Percentiles rank a stretch among this genome's conserved stretches.
These are phyloP conservation scores for Phymanthus crucifer DNA, from an alignment of 92 coral and sea anemone genomes.

Conservation along the genomic window DNA sequence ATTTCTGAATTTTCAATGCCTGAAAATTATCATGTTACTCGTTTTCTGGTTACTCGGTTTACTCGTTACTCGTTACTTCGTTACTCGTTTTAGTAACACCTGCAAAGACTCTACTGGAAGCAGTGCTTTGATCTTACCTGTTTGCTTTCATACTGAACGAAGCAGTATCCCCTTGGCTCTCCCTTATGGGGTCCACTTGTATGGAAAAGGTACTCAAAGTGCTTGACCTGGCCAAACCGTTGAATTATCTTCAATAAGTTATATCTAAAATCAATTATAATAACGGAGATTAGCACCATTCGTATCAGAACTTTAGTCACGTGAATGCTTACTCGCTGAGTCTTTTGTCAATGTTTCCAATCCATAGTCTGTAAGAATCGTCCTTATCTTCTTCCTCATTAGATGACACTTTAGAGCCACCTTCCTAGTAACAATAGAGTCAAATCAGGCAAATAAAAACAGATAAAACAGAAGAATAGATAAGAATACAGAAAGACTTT, in stretches of 20 bases:
- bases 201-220: slow-evolving; percentile 89
- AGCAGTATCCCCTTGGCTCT: slow-evolving; percentile 91
- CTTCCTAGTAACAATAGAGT: neutral
- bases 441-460: neutral
- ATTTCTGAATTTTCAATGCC: too few species aligned
- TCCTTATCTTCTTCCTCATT: slow-evolving; percentile 17
- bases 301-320: neutral
- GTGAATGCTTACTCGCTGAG: slow-evolving; percentile 69
- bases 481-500: neutral
- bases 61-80: too few species aligned
- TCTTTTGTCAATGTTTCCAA: slow-evolving; percentile 93
- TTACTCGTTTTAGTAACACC: too few species aligned
- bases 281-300: neutral
- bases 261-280: slow-evolving; percentile 40
- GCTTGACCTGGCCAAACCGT: slow-evolving; percentile 83
- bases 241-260: slow-evolving; percentile 86
- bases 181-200: slow-evolving; percentile 86
- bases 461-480: neutral
- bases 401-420: neutral
- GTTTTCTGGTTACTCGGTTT: too few species aligned
- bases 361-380: slow-evolving; percentile 74
- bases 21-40: too few species aligned
- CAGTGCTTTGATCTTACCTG: slow-evolving; percentile 56
- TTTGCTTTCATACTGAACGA: slow-evolving; percentile 78
- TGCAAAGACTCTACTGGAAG: too few species aligned